A percentile compares a stretch with the other conserved stretches of the same genome.
These are phyloP conservation scores for Torymus tubicola DNA, from an alignment of 2,888 invertebrate genomes.

Conservation along the genomic window DNA sequence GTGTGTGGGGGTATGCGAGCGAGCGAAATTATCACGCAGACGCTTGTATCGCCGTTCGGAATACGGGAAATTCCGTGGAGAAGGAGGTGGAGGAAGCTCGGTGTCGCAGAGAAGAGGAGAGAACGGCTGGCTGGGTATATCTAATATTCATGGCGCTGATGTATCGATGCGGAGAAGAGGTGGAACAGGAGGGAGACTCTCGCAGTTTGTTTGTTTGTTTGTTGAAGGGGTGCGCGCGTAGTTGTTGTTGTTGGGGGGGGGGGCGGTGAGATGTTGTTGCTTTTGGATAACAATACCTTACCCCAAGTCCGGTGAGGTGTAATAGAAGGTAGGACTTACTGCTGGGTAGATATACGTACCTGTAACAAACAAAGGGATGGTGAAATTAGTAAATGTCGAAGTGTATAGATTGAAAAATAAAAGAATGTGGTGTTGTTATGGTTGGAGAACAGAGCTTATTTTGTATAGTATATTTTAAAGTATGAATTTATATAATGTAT, in stretches of 20 bases:
- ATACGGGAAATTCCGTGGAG: constrained; percentile 23
- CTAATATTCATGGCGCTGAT: constrained; percentile 46
- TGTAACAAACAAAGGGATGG: constrained; percentile 34
- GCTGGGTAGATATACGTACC: constrained; percentile 22
- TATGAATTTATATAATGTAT: no score
- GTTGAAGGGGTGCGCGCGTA: neutral
- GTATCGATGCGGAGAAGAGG: neutral
- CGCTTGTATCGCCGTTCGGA: constrained; percentile 44
- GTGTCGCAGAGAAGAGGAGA: neutral
- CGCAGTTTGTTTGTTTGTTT: neutral
- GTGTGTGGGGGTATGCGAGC: constrained; percentile 12
- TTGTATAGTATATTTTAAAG: no score
- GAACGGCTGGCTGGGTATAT: constrained; percentile 30
- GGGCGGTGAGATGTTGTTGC: no score
- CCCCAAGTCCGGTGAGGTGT: neutral
- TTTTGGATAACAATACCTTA: neutral
- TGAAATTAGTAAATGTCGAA: no score
- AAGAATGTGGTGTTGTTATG: no score
- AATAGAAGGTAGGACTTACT: neutral
- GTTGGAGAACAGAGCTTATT: no score
- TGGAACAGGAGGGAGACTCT: neutral
- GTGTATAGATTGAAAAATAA: no score
- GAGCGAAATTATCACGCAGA: constrained; percentile 57
- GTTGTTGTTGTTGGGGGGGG: no score
- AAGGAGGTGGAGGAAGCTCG: neutral